A percentile compares a stretch with the other conserved stretches of the same genome.
Evolutionary conservation across 1,140 invertebrate species (phyloP).

Genomic region (Periplaneta americana): DNA sequence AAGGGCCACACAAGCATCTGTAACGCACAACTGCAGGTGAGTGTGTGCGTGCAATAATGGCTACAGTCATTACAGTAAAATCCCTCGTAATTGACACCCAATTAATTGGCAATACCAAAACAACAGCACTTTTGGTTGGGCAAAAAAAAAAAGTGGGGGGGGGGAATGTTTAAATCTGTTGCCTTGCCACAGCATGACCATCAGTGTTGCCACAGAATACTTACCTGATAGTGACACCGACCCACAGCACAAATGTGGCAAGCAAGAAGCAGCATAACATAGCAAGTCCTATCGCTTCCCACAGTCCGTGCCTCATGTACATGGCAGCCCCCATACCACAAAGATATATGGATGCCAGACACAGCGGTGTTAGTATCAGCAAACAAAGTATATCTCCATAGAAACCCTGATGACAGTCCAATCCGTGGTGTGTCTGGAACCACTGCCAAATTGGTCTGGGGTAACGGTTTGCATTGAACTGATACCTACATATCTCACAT

Average conservation of each 20-base stretch:
- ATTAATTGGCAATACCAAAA: too few species aligned
- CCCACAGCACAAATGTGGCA: conserved; percentile 36
- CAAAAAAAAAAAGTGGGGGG: too few species aligned
- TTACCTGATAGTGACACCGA: conserved; percentile 37
- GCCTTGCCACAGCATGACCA: too few species aligned
- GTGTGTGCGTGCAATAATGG: too few species aligned
- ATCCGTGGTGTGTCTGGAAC: conserved; percentile 28
- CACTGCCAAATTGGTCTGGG: conserved; percentile 36
- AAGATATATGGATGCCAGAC: conserved; percentile 43
- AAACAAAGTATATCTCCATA: conserved; percentile 46
- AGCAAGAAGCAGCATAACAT: conserved; percentile 35
- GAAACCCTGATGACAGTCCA: conserved; percentile 32
- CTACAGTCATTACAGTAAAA: too few species aligned
- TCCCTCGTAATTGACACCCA: too few species aligned
- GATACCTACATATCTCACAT: conserved; percentile 53
- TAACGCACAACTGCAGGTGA: too few species aligned
- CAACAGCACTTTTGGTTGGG: too few species aligned
- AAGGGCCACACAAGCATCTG: too few species aligned
- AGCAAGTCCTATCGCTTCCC: conserved; percentile 44
- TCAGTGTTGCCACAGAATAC: too few species aligned
- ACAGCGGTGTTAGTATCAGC: conserved; percentile 46
- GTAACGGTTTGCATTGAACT: conserved; percentile 37
- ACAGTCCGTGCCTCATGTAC: conserved; percentile 36
- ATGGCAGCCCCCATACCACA: conserved; percentile 42
- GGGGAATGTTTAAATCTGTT: too few species aligned